phyloP scores from a whole-genome alignment of 2,113 vertebrate genomes.

The Varanus salvator region DNA sequence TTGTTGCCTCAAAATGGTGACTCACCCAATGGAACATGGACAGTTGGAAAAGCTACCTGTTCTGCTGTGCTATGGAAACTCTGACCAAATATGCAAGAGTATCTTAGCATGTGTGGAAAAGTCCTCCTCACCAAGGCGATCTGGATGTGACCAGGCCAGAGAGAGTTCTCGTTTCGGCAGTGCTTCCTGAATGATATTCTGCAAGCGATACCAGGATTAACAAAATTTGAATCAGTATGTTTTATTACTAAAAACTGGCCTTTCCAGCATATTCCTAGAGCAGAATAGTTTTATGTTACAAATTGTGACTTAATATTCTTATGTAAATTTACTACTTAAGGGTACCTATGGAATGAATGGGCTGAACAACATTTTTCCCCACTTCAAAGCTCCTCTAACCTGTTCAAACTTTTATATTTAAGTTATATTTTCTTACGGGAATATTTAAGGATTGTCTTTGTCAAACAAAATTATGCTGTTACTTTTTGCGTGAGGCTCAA shows the following conservation, averaged over 20 bases:
- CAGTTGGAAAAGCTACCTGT: conserved; percentile 62
- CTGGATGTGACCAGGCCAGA: conserved; percentile 39
- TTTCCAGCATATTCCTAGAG: conserved; percentile 79
- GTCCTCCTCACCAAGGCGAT: conserved; percentile 10
- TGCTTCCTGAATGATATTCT: conserved; percentile 49
- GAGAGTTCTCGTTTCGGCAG: conserved; percentile 30
- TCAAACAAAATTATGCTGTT: conserved; percentile 60
- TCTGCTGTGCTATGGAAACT: conserved; percentile 80
- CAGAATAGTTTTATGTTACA: conserved; percentile 75
- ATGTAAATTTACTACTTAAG: conserved; percentile 78
- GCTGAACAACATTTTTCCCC: conserved; percentile 76
- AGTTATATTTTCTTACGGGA: conserved; percentile 87
- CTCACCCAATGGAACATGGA: conserved; percentile 42
- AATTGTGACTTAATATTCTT: conserved; percentile 79
- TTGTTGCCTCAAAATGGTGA: conserved; percentile 65
- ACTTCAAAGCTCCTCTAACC: conserved; percentile 75
- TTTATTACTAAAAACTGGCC: conserved; percentile 76
- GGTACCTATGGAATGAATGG: conserved; percentile 76
- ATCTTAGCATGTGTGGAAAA: conserved; percentile 53
- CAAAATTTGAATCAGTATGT: conserved; percentile 64
- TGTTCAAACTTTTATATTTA: conserved; percentile 84
- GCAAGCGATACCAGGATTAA: conserved; percentile 57
- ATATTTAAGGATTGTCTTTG: conserved; percentile 82
- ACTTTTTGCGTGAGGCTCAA: conserved; percentile 53
- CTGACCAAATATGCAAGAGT: conserved; percentile 81